A percentile compares a stretch with the other conserved stretches of the same genome.
Evolutionary conservation across 2,888 invertebrate genomes (phyloP).

Genomic region (Mechanitis mazaeus): DNA sequence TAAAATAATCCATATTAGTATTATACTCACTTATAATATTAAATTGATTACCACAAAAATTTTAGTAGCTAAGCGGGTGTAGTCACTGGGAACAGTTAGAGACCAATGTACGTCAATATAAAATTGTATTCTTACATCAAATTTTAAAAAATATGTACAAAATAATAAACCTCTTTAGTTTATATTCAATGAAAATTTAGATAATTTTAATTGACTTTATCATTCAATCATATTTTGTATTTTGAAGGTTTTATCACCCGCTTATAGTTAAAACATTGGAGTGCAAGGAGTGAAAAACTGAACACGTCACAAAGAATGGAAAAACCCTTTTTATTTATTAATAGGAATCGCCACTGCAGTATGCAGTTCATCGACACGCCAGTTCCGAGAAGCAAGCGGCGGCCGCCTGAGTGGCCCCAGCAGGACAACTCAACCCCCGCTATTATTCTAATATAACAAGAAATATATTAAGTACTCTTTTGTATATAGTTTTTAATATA

Average conservation of each 20-base stretch:
- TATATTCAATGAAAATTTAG: no score
- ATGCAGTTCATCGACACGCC: slow-evolving; percentile 47
- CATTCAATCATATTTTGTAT: neutral
- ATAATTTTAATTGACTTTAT: neutral
- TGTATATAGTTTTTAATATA: neutral
- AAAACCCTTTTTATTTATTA: slow-evolving; percentile 35
- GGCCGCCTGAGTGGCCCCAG: slow-evolving; percentile 45
- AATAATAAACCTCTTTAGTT: no score
- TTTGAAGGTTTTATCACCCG: neutral
- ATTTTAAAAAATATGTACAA: no score
- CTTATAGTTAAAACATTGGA: slow-evolving; percentile 6
- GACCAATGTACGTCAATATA: no score
- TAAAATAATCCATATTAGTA: no score
- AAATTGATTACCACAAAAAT: no score
- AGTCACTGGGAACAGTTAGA: no score
- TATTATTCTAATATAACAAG: slow-evolving; percentile 2
- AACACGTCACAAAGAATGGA: slow-evolving; percentile 25
- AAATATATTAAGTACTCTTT: neutral
- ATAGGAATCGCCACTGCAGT: slow-evolving; percentile 31
- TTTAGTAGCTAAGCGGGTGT: no score
- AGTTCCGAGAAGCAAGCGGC: slow-evolving; percentile 51
- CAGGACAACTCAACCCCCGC: slow-evolving; percentile 34
- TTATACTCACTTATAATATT: no score
- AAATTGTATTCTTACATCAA: no score
- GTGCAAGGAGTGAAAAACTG: slow-evolving; percentile 1